Evolutionary conservation across 2,888 invertebrate species (phyloP), one percentile per base, ranked within the genome.

Genomic region (Pristionchus mayeri): DNA sequence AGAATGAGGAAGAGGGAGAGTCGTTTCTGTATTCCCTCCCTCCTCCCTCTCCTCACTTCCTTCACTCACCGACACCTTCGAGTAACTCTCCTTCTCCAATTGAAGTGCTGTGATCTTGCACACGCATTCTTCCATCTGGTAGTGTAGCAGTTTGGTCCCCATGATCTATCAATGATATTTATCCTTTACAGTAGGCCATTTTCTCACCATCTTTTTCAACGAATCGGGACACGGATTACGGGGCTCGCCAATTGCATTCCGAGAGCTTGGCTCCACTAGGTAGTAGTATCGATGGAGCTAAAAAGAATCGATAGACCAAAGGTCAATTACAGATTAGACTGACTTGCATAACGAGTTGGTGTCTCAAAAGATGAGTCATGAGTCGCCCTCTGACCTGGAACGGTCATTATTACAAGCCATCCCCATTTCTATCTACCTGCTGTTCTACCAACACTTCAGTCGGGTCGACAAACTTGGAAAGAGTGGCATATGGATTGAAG

Each of bases 271-370:
- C 24, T 30, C 52, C 21, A 82, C 30, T 27, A 82, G 27, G 37
- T 82, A 82, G 82, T 82, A 67, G 63, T 82, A 82, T 50, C 82
- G 63, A 67, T 82, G 82, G 30, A 82, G 50, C 82, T 82, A 48
- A 63, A 34, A 52, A 75, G 16, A n/a, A n/a, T 0, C 16, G 7
- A 78, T 37, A 34, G 40, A 80, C n/a, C 34, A 80, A 52, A 50
- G 50, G 30, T 27, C 30, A 48, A 50, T 50, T 34, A 0, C 27
- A 2, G 21, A 40, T 40, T 21, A 50, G n/a, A 34, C 63, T 50
- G 6, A 85, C 80, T 83, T 87, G 90, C 88, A 90, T 89, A 60
- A 91, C 86, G 85, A 91, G 87, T 82, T 91, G 90, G 86, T 91
- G 90, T 50, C 91, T 84, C 3, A 91, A 85, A 37, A 91, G 85